Evolutionary conservation across 2,797 vertebrate genomes (phyloP).

Genomic region (Falco cherrug): DNA sequence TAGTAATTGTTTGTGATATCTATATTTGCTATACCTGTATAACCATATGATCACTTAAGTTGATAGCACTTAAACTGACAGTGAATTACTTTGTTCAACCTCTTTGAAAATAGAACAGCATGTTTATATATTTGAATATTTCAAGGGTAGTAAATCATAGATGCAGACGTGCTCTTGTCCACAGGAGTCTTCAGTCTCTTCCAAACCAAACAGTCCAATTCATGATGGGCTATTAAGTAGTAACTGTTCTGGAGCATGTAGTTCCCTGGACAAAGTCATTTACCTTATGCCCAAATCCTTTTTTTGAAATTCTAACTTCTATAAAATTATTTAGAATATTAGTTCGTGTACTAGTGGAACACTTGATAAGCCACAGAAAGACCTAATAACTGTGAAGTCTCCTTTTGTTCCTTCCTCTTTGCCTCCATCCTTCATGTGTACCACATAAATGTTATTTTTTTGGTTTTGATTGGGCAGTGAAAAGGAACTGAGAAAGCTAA

Average conservation of each 20-base stretch:
- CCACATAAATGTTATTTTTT: background rate
- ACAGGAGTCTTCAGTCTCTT: background rate
- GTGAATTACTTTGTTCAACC: background rate
- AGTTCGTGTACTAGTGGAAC: background rate
- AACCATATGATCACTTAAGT: background rate
- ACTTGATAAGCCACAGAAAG: background rate
- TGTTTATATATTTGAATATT: background rate
- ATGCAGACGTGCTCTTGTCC: background rate
- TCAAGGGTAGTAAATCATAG: background rate
- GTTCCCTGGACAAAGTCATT: background rate
- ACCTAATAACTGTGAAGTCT: background rate
- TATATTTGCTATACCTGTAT: background rate
- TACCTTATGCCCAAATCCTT: background rate
- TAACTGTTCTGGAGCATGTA: background rate
- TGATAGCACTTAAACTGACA: background rate
- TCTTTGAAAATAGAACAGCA: background rate
- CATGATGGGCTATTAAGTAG: background rate
- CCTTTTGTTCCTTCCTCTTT: background rate
- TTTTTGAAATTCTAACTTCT: background rate
- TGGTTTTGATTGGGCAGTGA: background rate
- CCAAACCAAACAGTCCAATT: background rate
- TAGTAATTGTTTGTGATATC: background rate
- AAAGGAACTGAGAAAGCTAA: background rate
- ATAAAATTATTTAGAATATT: background rate
- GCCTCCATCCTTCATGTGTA: background rate